Evolutionary conservation across 2,113 vertebrate genomes (phyloP).

Genomic region (Benitochromis conjunctus): DNA sequence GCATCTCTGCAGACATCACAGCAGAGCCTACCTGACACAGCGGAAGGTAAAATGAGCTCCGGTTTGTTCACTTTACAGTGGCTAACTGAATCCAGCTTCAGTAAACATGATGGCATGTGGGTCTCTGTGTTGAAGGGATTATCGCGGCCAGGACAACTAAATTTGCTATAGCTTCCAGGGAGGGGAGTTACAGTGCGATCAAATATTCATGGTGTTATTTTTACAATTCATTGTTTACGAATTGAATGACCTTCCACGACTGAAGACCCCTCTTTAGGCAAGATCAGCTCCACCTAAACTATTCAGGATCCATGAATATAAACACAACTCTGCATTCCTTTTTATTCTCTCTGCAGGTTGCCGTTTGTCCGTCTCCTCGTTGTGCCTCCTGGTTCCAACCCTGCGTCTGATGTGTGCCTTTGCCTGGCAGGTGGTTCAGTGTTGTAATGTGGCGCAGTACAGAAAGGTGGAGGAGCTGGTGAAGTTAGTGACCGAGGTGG

Average conservation of each 20-base stretch:
- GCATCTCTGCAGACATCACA: neutral
- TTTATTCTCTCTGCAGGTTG: neutral
- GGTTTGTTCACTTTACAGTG: neutral
- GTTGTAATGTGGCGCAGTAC: neutral
- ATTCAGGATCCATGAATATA: neutral
- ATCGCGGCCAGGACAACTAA: neutral
- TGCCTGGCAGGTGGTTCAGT: slow-evolving; percentile 25
- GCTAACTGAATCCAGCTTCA: neutral
- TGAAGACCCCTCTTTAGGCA: neutral
- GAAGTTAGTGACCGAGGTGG: neutral
- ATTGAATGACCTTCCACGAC: neutral
- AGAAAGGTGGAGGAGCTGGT: slow-evolving; percentile 40
- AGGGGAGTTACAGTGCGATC: neutral
- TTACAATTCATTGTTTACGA: neutral
- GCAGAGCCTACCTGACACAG: neutral
- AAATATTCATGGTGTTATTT: neutral
- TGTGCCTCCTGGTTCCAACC: slow-evolving; percentile 29
- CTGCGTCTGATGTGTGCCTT: slow-evolving; percentile 36
- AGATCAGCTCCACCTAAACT: neutral
- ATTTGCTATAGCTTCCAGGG: neutral
- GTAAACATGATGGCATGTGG: neutral
- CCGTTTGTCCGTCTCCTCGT: neutral
- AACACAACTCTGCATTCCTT: neutral
- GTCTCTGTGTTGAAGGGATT: neutral
- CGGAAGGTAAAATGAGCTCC: neutral